These are phyloP conservation scores for Pogoniulus pusillus DNA, from an alignment of 2,797 vertebrate genomes.

Conservation along the genomic window DNA sequence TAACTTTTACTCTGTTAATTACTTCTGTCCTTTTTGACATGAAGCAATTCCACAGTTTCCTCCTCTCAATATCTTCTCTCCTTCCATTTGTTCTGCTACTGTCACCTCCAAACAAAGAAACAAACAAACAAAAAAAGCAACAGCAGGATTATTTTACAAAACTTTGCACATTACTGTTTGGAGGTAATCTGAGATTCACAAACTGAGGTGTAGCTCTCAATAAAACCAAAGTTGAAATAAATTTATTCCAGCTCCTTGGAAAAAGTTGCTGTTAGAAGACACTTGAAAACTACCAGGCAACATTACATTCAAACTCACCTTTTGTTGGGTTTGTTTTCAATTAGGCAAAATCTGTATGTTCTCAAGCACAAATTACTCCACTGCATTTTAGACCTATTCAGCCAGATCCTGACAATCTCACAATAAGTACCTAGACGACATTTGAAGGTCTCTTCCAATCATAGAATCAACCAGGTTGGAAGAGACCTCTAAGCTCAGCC, in stretches of 20 bases:
- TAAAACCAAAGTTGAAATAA: background rate
- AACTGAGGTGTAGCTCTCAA: background rate
- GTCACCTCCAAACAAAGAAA: background rate
- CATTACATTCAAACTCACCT: background rate
- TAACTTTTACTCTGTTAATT: background rate
- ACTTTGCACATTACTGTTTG: background rate
- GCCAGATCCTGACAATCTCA: background rate
- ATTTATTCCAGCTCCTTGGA: background rate
- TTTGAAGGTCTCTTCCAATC: no score
- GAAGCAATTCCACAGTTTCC: background rate
- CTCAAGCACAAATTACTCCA: background rate
- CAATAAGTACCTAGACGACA: background rate
- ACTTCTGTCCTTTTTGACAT: background rate
- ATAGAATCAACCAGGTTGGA: no score
- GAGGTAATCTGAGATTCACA: background rate
- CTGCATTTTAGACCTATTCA: background rate
- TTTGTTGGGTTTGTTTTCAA: background rate
- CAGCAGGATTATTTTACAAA: background rate
- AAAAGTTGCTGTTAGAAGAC: background rate
- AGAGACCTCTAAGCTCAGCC: no score
- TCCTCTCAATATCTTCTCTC: background rate
- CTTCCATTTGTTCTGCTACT: background rate
- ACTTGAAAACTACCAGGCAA: background rate
- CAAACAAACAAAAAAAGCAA: background rate
- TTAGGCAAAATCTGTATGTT: background rate